A percentile compares a stretch with the other conserved stretches of the same genome.
These are phyloP conservation scores for Lithophane socia DNA, from an alignment of 2,888 invertebrate species.

Conservation along the genomic window DNA sequence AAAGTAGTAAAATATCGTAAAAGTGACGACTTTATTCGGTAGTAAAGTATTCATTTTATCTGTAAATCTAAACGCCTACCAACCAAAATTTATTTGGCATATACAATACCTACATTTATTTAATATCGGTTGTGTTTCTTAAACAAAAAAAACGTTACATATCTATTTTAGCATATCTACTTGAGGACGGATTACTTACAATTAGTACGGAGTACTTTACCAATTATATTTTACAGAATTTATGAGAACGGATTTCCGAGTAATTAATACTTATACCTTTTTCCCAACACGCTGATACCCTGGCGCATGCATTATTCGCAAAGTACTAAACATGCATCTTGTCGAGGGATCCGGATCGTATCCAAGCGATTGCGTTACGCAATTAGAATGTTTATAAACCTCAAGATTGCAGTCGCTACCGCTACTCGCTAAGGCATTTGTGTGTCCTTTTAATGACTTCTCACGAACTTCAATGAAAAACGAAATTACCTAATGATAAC, in stretches of 20 bases:
- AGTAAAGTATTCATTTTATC: neutral
- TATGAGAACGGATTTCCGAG: neutral
- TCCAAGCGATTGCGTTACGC: constrained; percentile 23
- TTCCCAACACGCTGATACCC: neutral
- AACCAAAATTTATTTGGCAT: neutral
- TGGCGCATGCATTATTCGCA: neutral
- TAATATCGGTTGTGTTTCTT: neutral
- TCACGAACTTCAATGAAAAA: constrained; percentile 22
- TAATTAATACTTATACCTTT: neutral
- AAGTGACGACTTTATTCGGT: neutral
- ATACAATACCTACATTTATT: neutral
- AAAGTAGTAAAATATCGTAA: neutral
- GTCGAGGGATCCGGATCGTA: constrained; percentile 1
- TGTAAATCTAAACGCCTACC: neutral
- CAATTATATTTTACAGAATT: too few species aligned
- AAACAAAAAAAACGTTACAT: neutral
- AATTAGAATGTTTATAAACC: constrained; percentile 47
- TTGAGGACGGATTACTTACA: neutral
- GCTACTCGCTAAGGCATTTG: constrained; percentile 32
- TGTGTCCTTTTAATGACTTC: constrained; percentile 20
- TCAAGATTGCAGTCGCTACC: constrained; percentile 40
- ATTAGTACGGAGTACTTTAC: too few species aligned
- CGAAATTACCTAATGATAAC: constrained; percentile 1
- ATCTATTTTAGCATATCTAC: neutral
- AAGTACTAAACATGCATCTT: neutral